A percentile compares a stretch with the other conserved stretches of the same genome.
Conservation (phyloP, 23 tunicate species). For the Trididemnum clinides region DNA sequence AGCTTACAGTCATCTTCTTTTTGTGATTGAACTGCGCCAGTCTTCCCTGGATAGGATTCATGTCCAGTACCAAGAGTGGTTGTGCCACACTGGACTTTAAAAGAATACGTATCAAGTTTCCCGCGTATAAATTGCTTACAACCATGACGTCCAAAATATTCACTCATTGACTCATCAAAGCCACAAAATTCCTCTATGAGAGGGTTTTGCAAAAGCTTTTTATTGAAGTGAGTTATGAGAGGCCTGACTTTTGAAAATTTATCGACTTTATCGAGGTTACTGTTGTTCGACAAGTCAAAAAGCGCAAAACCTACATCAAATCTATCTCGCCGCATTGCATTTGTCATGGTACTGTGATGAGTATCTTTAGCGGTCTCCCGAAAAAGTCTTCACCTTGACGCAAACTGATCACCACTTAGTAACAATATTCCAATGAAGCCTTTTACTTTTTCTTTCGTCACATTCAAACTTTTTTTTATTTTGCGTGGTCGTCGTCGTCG, state of each 20-base stretch:
- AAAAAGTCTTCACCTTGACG: background rate
- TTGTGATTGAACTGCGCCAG: background rate
- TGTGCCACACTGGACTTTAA: slow-evolving; percentile 13
- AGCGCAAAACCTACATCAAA: background rate
- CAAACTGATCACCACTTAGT: background rate
- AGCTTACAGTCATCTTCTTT: background rate
- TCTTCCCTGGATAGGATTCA: slow-evolving; percentile 16
- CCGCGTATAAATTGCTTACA: slow-evolving; percentile 1
- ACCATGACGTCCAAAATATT: slow-evolving; percentile 26
- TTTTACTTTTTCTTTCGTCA: background rate
- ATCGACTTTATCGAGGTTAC: background rate
- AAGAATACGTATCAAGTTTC: background rate
- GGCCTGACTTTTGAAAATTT: slow-evolving; percentile 18
- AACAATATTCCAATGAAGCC: slow-evolving; percentile 2
- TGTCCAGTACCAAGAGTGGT: background rate
- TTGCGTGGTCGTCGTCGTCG: too few relatives aligned
- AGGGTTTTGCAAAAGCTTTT: background rate
- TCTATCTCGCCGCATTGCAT: slow-evolving; percentile 12
- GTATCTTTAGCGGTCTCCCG: slow-evolving; percentile 4
- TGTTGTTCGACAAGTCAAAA: slow-evolving; percentile 12
- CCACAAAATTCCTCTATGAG: background rate
- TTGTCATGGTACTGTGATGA: background rate
- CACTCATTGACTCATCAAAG: slow-evolving; percentile 32
- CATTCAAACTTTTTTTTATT: background rate
- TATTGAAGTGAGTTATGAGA: background rate